Conservation (phyloP, 2,113 vertebrate species). For the Tamias sibiricus region DNA sequence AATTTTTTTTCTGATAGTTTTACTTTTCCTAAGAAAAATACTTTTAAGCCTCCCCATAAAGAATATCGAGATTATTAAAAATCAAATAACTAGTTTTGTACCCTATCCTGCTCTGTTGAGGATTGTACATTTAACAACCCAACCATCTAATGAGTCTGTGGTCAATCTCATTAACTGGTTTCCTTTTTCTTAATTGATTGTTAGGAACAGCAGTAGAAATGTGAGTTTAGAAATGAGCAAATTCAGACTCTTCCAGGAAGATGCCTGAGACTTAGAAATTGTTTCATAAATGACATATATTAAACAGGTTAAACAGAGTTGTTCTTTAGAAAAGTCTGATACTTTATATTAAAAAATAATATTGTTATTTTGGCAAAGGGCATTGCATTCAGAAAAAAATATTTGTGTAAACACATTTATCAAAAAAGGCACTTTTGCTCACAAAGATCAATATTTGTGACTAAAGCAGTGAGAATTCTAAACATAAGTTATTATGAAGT, state of each 20-base stretch:
- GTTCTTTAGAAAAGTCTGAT: slow-evolving; percentile 54
- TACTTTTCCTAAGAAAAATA: slow-evolving; percentile 54
- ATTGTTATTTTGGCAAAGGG: slow-evolving; percentile 22
- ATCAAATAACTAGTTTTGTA: slow-evolving; percentile 57
- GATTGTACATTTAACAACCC: slow-evolving; percentile 50
- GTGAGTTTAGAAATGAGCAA: slow-evolving; percentile 72
- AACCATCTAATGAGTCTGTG: slow-evolving; percentile 45
- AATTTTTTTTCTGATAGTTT: slow-evolving; percentile 45
- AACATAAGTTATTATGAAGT: slow-evolving; percentile 38
- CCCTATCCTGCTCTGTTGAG: not conserved
- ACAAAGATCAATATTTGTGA: slow-evolving; percentile 63
- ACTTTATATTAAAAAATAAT: slow-evolving; percentile 65
- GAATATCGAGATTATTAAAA: slow-evolving; percentile 71
- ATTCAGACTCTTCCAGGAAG: slow-evolving; percentile 65
- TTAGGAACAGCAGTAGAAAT: slow-evolving; percentile 69
- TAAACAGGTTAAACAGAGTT: slow-evolving; percentile 62
- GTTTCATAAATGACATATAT: slow-evolving; percentile 34
- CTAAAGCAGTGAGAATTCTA: not conserved
- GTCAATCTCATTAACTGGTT: slow-evolving; percentile 63
- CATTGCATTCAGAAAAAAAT: slow-evolving; percentile 29
- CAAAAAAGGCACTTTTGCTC: slow-evolving; percentile 30
- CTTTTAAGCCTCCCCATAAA: not conserved
- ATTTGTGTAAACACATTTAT: slow-evolving; percentile 41
- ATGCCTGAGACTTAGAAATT: slow-evolving; percentile 49
- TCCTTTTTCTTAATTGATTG: slow-evolving; percentile 66